Evolutionary conservation across 2,797 vertebrate species (phyloP).

Genomic region (Eidolon dupreanum): DNA sequence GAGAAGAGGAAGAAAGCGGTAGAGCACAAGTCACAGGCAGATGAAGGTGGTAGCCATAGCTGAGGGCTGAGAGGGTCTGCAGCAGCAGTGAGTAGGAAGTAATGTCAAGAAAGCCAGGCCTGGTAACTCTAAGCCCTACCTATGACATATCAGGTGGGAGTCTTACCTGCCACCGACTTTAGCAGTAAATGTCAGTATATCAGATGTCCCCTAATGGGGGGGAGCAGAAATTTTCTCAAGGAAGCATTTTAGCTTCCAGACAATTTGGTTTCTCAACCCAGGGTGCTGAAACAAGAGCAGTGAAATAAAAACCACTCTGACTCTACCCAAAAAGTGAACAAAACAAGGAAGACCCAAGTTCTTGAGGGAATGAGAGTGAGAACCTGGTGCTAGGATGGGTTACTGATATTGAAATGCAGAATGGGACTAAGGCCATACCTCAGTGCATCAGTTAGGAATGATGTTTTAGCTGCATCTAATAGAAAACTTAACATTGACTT

Average conservation of each 20-base stretch:
- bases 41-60: background rate
- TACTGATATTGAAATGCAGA: background rate
- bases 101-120: background rate
- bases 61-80: background rate
- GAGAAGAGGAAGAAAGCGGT: background rate
- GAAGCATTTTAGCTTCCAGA: background rate
- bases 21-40: background rate
- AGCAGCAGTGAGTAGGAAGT: background rate
- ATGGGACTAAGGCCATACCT: background rate
- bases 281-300: background rate
- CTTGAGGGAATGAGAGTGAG: background rate
- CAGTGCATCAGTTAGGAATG: background rate
- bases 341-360: background rate
- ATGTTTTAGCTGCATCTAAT: background rate
- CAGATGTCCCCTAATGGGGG: background rate
- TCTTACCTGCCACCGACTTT: background rate
- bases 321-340: background rate
- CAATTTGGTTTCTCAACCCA: background rate
- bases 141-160: background rate
- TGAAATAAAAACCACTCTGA: background rate
- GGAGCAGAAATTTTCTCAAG: background rate
- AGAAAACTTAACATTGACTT: slow-evolving; percentile 10
- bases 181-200: background rate
- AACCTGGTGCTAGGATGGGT: background rate
- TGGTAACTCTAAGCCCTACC: background rate